Conservation (phyloP, 2,797 vertebrate genomes). For the Eospalax fontanierii region DNA sequence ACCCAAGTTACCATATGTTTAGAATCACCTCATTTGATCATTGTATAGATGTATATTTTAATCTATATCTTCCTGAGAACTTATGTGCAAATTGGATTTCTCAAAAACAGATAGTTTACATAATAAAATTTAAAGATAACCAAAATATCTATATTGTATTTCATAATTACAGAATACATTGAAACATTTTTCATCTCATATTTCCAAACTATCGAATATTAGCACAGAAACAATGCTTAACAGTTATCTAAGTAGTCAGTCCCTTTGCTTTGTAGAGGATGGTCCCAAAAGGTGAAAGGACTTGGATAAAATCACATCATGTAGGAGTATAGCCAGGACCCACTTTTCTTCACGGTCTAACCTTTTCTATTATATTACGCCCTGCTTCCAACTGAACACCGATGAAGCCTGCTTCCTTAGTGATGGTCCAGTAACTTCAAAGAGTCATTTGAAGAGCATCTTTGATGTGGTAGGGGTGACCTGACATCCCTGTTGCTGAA, state of each 20-base stretch:
- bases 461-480: neutral
- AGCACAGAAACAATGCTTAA: neutral
- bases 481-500: neutral
- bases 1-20: neutral
- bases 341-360: neutral
- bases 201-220: conserved; percentile 8
- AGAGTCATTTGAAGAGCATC: neutral
- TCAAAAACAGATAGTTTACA: conserved; percentile 13
- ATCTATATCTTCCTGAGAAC: conserved; percentile 11
- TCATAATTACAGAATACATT: conserved; percentile 36
- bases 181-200: neutral
- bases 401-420: neutral
- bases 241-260: neutral
- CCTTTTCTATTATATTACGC: neutral
- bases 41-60: neutral
- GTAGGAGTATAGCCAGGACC: neutral
- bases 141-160: neutral
- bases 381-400: neutral
- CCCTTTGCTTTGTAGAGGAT: neutral
- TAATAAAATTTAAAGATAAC: conserved; percentile 40
- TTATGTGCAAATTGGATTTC: conserved; percentile 26
- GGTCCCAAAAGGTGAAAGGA: neutral
- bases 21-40: neutral
- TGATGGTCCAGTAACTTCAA: neutral
- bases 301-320: neutral